phyloP scores from a whole-genome alignment of 2,888 invertebrate genomes.

The Fabriciana adippe region DNA sequence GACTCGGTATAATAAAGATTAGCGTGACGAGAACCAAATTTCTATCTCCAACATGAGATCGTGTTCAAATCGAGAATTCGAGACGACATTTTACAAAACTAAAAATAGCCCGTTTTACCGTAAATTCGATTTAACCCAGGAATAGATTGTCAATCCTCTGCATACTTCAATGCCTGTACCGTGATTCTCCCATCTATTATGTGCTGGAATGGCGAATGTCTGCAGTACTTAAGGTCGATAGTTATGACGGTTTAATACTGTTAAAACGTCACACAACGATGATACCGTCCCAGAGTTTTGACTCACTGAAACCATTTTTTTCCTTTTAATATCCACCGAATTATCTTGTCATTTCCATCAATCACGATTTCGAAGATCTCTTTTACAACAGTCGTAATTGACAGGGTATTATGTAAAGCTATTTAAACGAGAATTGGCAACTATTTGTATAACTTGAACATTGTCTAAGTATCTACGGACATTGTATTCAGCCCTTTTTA shows the following conservation, averaged over 20 bases:
- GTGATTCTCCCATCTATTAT: conserved; percentile 20
- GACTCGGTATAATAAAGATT: background rate
- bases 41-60: conserved; percentile 7
- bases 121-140: conserved; percentile 23
- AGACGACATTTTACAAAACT: conserved; percentile 19
- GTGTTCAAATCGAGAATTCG: conserved; percentile 10
- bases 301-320: conserved; percentile 9
- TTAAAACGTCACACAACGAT: conserved; percentile 19
- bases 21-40: background rate
- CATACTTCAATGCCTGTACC: conserved; percentile 21
- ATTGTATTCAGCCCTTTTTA: too few relatives aligned
- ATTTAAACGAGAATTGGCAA: too few relatives aligned
- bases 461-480: too few relatives aligned
- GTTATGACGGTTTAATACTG: conserved; percentile 16
- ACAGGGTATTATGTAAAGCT: too few relatives aligned
- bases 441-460: too few relatives aligned
- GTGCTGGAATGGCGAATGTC: conserved; percentile 17
- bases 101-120: conserved; percentile 22
- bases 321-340: conserved; percentile 12
- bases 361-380: background rate
- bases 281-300: conserved; percentile 5
- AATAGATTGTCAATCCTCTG: conserved; percentile 24
- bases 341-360: conserved; percentile 11
- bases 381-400: too few relatives aligned
- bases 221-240: conserved; percentile 16